Conservation (phyloP, 2,888 invertebrate genomes). For the Amblyjoppa proteus region DNA sequence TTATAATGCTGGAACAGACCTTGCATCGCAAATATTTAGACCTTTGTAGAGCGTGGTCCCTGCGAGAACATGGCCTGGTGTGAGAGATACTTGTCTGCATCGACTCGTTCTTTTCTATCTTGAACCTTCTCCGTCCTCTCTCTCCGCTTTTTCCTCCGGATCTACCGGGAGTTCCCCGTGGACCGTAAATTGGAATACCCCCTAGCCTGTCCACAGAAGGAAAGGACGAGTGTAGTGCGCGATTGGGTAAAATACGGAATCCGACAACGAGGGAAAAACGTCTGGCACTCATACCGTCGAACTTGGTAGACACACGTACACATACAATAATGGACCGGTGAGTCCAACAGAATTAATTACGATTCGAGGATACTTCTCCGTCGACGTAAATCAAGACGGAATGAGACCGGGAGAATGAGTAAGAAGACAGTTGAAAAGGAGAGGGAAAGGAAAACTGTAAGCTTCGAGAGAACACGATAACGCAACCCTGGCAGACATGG, state of each 20-base stretch:
- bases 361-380: slow-evolving; percentile 44
- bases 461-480: slow-evolving; percentile 23
- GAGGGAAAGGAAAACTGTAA: slow-evolving; percentile 23
- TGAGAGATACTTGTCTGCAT: slow-evolving; percentile 6
- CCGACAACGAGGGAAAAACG: slow-evolving; percentile 32
- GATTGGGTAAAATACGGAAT: slow-evolving; percentile 25
- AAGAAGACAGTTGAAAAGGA: slow-evolving; percentile 28
- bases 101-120: slow-evolving; percentile 18
- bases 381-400: slow-evolving; percentile 39
- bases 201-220: slow-evolving; percentile 3
- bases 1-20: slow-evolving; percentile 27
- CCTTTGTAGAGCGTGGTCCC: slow-evolving; percentile 15
- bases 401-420: slow-evolving; percentile 19
- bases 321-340: slow-evolving; percentile 15
- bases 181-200: slow-evolving; percentile 44
- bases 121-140: background rate
- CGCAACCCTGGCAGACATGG: background rate
- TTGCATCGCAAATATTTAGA: slow-evolving; percentile 53
- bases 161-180: slow-evolving; percentile 15
- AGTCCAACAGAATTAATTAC: slow-evolving; percentile 44
- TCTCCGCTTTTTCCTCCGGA: background rate
- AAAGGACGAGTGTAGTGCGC: background rate
- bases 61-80: slow-evolving; percentile 22
- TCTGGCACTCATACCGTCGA: background rate
- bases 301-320: slow-evolving; percentile 9